phyloP scores from a whole-genome alignment of 2,888 invertebrate species.

The Notocelia uddmanniana region DNA sequence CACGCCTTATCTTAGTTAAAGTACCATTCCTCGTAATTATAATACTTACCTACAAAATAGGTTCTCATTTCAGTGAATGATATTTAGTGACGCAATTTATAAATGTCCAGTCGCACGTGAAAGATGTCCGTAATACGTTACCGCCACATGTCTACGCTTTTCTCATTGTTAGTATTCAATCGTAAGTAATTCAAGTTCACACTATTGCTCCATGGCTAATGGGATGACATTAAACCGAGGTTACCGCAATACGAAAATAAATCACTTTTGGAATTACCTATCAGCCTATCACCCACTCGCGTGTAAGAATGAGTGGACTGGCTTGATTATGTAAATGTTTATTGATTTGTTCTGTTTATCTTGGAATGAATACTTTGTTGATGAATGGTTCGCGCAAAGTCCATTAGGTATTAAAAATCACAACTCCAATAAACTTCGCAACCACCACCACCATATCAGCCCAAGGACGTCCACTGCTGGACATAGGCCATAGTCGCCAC shows the following conservation, averaged over 20 bases:
- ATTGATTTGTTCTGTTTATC: not conserved
- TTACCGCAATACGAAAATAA: not conserved
- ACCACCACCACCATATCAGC: too few species aligned
- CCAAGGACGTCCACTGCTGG: too few species aligned
- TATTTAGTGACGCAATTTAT: constrained; percentile 63
- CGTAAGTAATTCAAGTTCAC: constrained; percentile 17
- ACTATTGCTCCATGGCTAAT: constrained; percentile 12
- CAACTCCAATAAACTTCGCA: not conserved
- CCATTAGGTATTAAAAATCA: not conserved
- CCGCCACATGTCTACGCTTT: constrained; percentile 36
- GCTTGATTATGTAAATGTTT: not conserved
- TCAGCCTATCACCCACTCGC: not conserved
- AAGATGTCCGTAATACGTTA: constrained; percentile 63
- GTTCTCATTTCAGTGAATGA: constrained; percentile 56
- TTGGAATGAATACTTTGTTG: not conserved
- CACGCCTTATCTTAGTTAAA: constrained; percentile 40
- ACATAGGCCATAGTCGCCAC: too few species aligned
- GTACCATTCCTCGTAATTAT: constrained; percentile 59
- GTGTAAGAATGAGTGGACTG: constrained; percentile 3
- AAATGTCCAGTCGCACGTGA: constrained; percentile 61
- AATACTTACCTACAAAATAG: constrained; percentile 52
- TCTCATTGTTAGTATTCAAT: constrained; percentile 37
- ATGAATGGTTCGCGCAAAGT: not conserved
- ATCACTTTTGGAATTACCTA: not conserved
- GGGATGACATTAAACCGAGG: not conserved